Percentiles rank a stretch among this genome's conserved stretches.
phyloP scores from a whole-genome alignment of 1,140 invertebrate genomes.

The Nixonia krombeini region DNA sequence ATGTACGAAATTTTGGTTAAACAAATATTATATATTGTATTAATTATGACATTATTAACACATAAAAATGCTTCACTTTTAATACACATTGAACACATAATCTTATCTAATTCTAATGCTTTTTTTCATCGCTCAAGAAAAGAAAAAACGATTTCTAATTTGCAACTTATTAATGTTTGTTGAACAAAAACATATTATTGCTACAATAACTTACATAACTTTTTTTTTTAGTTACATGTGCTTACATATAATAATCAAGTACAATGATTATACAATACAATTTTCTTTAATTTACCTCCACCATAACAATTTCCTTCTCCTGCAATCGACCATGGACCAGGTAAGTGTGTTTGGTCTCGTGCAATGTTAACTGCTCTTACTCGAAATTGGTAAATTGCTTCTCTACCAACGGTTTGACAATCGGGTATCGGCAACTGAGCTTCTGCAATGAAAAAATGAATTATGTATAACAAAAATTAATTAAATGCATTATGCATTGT shows the following conservation, averaged over 20 bases:
- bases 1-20: no score
- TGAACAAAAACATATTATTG: neutral
- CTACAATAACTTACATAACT: neutral
- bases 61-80: no score
- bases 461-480: no score
- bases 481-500: no score
- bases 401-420: conserved; percentile 57
- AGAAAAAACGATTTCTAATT: no score
- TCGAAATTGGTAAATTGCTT: conserved; percentile 58
- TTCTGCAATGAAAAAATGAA: conserved; percentile 48
- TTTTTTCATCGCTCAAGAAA: neutral
- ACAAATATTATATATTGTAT: no score
- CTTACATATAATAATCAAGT: neutral
- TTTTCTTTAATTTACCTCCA: conserved; percentile 48
- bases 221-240: neutral
- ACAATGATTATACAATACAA: neutral
- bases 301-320: conserved; percentile 68
- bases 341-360: no score
- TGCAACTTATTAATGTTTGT: no score
- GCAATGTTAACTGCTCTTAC: conserved; percentile 68
- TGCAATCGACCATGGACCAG: conserved; percentile 68
- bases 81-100: no score
- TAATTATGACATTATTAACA: no score
- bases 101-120: no score
- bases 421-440: conserved; percentile 60